A percentile compares a stretch with the other conserved stretches of the same genome.
These are phyloP conservation scores for Grapholita molesta DNA, from an alignment of 1,140 invertebrate species.

Conservation along the genomic window DNA sequence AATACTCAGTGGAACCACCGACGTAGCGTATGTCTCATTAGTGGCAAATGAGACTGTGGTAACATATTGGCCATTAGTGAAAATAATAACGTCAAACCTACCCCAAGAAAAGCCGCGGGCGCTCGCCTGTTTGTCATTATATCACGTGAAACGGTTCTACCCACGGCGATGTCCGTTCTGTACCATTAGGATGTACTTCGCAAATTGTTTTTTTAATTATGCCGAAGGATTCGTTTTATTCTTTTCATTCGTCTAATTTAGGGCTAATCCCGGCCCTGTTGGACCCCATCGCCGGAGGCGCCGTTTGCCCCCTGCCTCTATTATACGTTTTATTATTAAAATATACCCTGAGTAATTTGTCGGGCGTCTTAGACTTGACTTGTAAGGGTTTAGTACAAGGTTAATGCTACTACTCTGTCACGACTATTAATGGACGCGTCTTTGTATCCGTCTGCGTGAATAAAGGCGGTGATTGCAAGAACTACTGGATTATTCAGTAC, in stretches of 20 bases:
- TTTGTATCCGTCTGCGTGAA: slow-evolving; percentile 15
- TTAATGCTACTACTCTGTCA: slow-evolving; percentile 10
- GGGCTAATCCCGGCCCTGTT: slow-evolving; percentile 55
- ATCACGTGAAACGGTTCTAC: slow-evolving; percentile 10
- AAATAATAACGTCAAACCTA: slow-evolving; percentile 2
- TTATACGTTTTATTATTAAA: slow-evolving; percentile 55
- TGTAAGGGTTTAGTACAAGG: slow-evolving; percentile 23
- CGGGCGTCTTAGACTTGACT: slow-evolving; percentile 17
- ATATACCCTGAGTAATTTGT: slow-evolving; percentile 37
- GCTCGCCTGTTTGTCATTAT: slow-evolving; percentile 10
- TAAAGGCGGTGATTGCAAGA: neutral
- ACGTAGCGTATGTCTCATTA: neutral
- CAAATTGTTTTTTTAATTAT: slow-evolving; percentile 71
- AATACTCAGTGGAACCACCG: neutral
- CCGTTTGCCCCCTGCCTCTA: slow-evolving; percentile 43
- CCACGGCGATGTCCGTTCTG: slow-evolving; percentile 10
- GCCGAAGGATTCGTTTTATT: slow-evolving; percentile 48
- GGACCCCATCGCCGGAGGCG: slow-evolving; percentile 41
- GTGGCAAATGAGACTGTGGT: neutral
- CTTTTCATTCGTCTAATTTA: slow-evolving; percentile 61
- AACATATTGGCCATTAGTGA: slow-evolving; percentile 10
- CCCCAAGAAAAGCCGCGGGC: slow-evolving; percentile 4
- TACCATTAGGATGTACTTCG: slow-evolving; percentile 42
- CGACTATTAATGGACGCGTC: slow-evolving; percentile 1
- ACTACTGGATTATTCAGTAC: neutral